Conservation (phyloP, 2,113 vertebrate genomes). For the Pseudolaguvia tuberculata region DNA sequence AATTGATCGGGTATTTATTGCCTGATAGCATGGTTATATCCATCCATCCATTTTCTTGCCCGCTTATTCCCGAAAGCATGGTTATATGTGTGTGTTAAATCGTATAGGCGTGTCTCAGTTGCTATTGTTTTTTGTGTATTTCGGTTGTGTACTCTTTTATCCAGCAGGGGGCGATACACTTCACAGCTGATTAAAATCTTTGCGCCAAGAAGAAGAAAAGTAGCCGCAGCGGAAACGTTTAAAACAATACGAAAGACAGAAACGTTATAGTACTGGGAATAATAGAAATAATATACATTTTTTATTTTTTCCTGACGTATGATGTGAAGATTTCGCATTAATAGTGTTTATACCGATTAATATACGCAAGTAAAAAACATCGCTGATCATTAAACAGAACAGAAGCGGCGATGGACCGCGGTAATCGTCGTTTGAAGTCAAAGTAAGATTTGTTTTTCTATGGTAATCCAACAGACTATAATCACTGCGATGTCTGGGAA, state of each 20-base stretch:
- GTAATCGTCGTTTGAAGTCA: background rate
- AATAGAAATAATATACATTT: background rate
- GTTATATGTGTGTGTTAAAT: too few species aligned
- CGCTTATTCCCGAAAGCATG: too few species aligned
- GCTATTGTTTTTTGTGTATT: too few species aligned
- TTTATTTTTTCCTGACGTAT: too few species aligned
- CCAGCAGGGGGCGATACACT: constrained; percentile 6
- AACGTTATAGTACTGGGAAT: background rate
- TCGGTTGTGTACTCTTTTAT: background rate
- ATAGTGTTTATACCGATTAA: background rate
- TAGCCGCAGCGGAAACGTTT: background rate
- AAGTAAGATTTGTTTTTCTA: background rate
- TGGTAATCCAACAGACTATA: too few species aligned
- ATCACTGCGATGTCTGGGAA: too few species aligned
- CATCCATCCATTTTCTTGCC: too few species aligned
- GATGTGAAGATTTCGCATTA: background rate
- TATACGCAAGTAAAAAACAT: background rate
- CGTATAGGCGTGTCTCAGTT: too few species aligned
- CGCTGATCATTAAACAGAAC: background rate
- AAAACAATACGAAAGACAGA: background rate
- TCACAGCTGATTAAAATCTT: background rate
- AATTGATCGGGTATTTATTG: too few species aligned
- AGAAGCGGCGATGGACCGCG: background rate
- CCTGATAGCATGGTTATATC: too few species aligned
- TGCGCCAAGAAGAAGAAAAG: constrained; percentile 3